A percentile compares a stretch with the other conserved stretches of the same genome.
phyloP scores from a whole-genome alignment of 64 coral and sea anemone genomes.

The Dendronephthya gigantea region DNA sequence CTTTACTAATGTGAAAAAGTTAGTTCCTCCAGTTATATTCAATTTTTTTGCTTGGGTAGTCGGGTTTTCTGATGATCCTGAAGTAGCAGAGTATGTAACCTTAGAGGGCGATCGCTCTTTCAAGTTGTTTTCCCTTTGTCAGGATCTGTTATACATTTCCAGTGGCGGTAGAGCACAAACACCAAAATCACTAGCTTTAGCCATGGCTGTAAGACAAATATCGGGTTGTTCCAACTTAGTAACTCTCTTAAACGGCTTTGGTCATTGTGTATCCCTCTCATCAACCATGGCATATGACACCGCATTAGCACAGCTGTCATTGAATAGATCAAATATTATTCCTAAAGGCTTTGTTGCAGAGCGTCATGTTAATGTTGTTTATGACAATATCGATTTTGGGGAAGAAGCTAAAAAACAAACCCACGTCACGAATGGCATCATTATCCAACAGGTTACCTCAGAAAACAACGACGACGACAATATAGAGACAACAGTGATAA shows the following conservation, averaged over 20 bases:
- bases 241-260: background rate
- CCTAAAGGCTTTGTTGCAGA: too few relatives aligned
- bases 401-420: too few relatives aligned
- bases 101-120: background rate
- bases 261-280: background rate
- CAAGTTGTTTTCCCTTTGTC: background rate
- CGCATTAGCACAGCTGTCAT: background rate
- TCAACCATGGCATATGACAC: background rate
- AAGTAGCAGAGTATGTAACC: background rate
- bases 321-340: background rate
- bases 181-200: background rate
- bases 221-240: background rate
- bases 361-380: too few relatives aligned
- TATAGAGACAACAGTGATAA: too few relatives aligned
- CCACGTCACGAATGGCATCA: too few relatives aligned
- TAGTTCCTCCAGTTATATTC: background rate
- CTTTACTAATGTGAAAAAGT: background rate
- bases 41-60: background rate
- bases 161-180: background rate
- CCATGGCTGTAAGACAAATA: background rate
- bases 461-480: too few relatives aligned
- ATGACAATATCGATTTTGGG: too few relatives aligned
- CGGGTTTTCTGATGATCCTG: slow-evolving; percentile 1
- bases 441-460: too few relatives aligned
- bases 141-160: background rate